These are phyloP conservation scores for Phoxinus dragarum DNA, from an alignment of 2,797 vertebrate species.

Conservation along the genomic window DNA sequence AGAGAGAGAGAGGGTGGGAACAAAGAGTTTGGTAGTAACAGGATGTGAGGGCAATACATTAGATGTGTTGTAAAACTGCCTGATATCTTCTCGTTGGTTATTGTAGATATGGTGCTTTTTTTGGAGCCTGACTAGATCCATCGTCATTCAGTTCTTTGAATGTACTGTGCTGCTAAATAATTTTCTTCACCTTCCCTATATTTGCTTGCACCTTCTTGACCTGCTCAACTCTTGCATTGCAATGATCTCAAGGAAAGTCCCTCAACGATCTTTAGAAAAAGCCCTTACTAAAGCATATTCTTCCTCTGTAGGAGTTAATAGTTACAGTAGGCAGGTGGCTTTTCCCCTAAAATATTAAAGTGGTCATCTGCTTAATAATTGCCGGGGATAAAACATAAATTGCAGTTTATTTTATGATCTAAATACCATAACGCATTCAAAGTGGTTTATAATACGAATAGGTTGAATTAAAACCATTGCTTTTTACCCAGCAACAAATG, in stretches of 20 bases:
- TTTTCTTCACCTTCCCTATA: background rate
- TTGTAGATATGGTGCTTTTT: background rate
- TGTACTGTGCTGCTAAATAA: background rate
- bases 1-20: background rate
- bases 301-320: conserved; percentile 24
- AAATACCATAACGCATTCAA: background rate
- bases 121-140: background rate
- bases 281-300: conserved; percentile 8
- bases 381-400: background rate
- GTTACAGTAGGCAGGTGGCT: conserved; percentile 25
- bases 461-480: conserved; percentile 16
- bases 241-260: conserved; percentile 7
- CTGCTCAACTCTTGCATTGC: background rate
- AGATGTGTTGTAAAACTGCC: conserved; percentile 1
- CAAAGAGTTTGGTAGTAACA: background rate
- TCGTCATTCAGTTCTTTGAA: background rate
- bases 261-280: background rate
- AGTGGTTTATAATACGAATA: conserved; percentile 31
- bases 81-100: background rate
- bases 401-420: background rate
- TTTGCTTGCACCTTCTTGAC: background rate
- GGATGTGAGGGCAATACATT: conserved; percentile 13
- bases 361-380: background rate
- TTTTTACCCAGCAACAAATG: conserved; percentile 15
- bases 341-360: conserved; percentile 13